Percentiles rank a stretch among this genome's conserved stretches.
Conservation (phyloP, 2,113 vertebrate species). For the Periophthalmus modestus region DNA sequence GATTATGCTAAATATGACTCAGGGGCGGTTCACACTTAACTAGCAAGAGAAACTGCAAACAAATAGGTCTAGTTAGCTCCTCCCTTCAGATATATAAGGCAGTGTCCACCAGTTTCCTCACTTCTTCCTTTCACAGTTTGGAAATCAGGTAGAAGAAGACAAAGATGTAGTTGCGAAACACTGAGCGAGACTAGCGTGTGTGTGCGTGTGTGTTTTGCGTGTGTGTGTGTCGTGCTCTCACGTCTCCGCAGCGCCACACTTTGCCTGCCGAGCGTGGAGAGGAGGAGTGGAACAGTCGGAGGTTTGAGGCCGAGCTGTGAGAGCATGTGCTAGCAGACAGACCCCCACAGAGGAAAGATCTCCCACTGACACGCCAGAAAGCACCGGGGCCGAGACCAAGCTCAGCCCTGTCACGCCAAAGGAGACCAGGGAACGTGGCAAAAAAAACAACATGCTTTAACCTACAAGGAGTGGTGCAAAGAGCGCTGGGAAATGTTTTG, state of each 20-base stretch:
- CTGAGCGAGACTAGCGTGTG: constrained; percentile 44
- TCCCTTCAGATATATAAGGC: no score
- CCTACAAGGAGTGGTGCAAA: neutral
- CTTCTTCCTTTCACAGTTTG: no score
- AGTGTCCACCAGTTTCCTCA: no score
- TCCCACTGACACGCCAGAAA: constrained; percentile 27
- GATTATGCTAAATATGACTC: no score
- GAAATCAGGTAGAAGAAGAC: constrained; percentile 27
- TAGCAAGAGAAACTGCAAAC: no score
- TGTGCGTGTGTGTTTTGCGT: constrained; percentile 23
- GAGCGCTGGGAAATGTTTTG: no score
- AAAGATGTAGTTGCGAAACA: constrained; percentile 9
- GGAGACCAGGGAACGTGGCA: neutral
- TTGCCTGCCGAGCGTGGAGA: constrained; percentile 66
- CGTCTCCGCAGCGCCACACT: constrained; percentile 60
- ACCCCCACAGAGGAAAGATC: constrained; percentile 49
- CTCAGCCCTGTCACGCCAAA: constrained; percentile 1
- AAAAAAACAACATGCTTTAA: neutral
- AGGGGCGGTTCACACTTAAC: no score
- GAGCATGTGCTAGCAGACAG: constrained; percentile 65
- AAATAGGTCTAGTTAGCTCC: no score
- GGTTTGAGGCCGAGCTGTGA: constrained; percentile 69
- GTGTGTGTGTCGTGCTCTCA: constrained; percentile 57
- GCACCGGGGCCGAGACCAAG: constrained; percentile 20
- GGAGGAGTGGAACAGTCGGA: constrained; percentile 63